Base-by-base conservation (phyloP, 2,797 vertebrate genomes). In the Sphenopsis melanotis region DNA sequence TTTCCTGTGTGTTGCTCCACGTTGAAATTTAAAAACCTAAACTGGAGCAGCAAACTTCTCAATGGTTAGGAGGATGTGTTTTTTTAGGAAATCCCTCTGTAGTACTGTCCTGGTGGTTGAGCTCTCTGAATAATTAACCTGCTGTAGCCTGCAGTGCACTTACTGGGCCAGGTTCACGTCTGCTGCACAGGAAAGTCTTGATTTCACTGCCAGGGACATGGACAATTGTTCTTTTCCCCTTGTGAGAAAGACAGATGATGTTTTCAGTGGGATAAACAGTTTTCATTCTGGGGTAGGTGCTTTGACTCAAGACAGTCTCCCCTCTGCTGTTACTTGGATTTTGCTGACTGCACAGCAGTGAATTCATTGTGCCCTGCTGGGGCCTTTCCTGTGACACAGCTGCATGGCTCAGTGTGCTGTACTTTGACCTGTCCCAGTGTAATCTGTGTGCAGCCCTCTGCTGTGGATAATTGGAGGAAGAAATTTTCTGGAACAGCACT, bases 341-440 rank as follows among this genome's bases (percentile, higher is more conserved):
- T 77, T 83, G 50, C 42, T 77, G 55, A 22, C 50, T 2, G 1
- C 50, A n/a, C 56, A 66, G 64, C 21, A 0, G 36, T 50, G 32
- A 22, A 8, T 52, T 29, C 15, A 3, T 23, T 0, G 0, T 66
- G 57, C 34, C 12, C 42, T 15, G 12, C 69, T 36, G 44, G 41
- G 34, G 21, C 49, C 29, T 75, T 70, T 57, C 36, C 57, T 65
- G 26, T 27, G 57, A 27, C 5, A 6, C n/a, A 12, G 7, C 63
- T 55, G 23, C 27, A 3, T 1, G 3, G 47, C 36, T 64, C 76
- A 63, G 12, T 5, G 53, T 16, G 32, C 41, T 1, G 1, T 42
- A 32, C n/a, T 80, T 47, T 59, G 18, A 13, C 5, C 2, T 64
- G 37, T 42, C 12, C 1, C 53, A 9, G 23, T 20, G 32, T 71